Conservation (phyloP, 2,113 vertebrate species). For the Bagarius yarrelli region DNA sequence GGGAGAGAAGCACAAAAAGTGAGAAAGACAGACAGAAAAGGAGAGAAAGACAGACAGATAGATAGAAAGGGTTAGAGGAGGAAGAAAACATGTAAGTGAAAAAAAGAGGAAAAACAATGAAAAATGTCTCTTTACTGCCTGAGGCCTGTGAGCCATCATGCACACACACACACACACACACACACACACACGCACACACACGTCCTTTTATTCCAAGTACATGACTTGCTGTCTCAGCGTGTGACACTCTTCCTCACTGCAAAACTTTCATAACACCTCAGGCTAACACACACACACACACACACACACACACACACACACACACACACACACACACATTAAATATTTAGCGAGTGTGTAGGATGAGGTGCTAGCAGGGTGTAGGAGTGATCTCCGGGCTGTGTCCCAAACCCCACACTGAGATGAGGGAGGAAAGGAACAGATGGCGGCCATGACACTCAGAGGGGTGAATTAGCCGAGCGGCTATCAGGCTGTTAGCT, state of each 20-base stretch:
- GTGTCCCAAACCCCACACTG: slow-evolving; percentile 11
- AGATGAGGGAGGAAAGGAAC: slow-evolving; percentile 10
- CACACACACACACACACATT: slow-evolving; percentile 5
- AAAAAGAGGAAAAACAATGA: neutral
- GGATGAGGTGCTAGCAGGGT: slow-evolving; percentile 15
- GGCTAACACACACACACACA: slow-evolving; percentile 26
- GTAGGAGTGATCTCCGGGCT: slow-evolving; percentile 8
- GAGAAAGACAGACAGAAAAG: neutral
- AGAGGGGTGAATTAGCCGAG: neutral
- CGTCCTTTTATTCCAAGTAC: slow-evolving; percentile 17
- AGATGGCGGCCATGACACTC: slow-evolving; percentile 12
- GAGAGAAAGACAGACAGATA: neutral
- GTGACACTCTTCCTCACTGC: slow-evolving; percentile 18
- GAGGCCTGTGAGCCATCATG: slow-evolving; percentile 3
- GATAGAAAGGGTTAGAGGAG: neutral
- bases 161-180: slow-evolving; percentile 4
- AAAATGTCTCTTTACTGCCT: slow-evolving; percentile 14
- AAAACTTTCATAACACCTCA: slow-evolving; percentile 36
- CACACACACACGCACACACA: neutral
- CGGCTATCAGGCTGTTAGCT: neutral
- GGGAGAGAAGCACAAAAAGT: neutral
- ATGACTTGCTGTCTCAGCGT: slow-evolving; percentile 33
- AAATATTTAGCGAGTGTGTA: slow-evolving; percentile 36
- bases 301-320: slow-evolving; percentile 27
- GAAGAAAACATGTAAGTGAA: neutral